These are phyloP conservation scores for Cosmia pyralina DNA, from an alignment of 2,888 invertebrate species.

Conservation along the genomic window DNA sequence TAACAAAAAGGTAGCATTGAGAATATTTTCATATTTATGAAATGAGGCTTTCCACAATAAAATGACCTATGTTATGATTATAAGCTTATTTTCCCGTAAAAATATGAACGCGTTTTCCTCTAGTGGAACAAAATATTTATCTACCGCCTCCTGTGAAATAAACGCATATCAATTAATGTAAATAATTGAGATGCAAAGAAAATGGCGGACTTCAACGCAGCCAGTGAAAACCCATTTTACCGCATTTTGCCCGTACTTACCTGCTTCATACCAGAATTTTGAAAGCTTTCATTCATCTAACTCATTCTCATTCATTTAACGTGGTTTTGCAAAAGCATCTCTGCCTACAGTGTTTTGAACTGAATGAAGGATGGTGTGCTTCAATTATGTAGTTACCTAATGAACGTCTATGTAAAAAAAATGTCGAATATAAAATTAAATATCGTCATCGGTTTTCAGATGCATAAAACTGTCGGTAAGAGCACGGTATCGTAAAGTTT, in stretches of 20 bases:
- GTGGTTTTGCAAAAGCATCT: slow-evolving; percentile 47
- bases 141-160: slow-evolving; percentile 21
- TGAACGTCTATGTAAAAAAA: slow-evolving; percentile 21
- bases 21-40: slow-evolving; percentile 22
- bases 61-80: too few relatives aligned
- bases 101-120: slow-evolving; percentile 31
- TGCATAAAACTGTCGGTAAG: slow-evolving; percentile 45
- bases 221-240: slow-evolving; percentile 32
- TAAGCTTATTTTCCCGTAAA: slow-evolving; percentile 21
- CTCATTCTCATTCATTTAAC: slow-evolving; percentile 57
- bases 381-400: slow-evolving; percentile 18
- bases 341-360: slow-evolving; percentile 15
- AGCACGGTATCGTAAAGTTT: slow-evolving; percentile 31
- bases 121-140: slow-evolving; percentile 31
- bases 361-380: slow-evolving; percentile 22
- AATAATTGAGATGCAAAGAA: slow-evolving; percentile 45
- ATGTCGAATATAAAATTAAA: slow-evolving; percentile 32
- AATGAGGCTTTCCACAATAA: slow-evolving; percentile 4
- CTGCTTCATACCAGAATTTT: slow-evolving; percentile 46
- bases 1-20: background rate
- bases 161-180: slow-evolving; percentile 50
- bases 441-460: slow-evolving; percentile 4
- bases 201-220: slow-evolving; percentile 33
- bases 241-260: slow-evolving; percentile 48
- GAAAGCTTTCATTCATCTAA: slow-evolving; percentile 59